These are phyloP conservation scores for Phyllostomus hastatus DNA, from an alignment of 2,113 vertebrate species.

Conservation along the genomic window DNA sequence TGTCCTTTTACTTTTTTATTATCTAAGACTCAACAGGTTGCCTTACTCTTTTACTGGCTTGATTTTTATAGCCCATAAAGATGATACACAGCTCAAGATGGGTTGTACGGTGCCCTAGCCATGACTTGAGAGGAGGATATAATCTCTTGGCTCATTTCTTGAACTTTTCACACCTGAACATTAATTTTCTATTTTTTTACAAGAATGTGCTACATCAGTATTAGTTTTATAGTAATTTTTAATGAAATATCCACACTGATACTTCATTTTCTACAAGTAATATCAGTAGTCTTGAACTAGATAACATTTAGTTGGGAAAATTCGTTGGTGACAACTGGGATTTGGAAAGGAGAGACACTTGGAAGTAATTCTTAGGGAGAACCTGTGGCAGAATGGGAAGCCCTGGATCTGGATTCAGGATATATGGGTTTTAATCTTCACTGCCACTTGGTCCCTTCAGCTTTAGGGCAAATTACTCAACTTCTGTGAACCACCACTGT, in stretches of 20 bases:
- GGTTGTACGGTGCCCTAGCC: neutral
- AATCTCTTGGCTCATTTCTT: conserved; percentile 29
- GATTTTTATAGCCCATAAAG: neutral
- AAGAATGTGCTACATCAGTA: neutral
- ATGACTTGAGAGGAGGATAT: neutral
- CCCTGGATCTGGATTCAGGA: neutral
- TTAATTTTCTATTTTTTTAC: neutral
- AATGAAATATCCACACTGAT: neutral
- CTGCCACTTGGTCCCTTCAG: neutral
- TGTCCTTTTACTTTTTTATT: conserved; percentile 42
- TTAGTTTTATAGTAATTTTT: conserved; percentile 6
- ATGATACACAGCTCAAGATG: neutral
- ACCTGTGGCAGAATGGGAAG: neutral
- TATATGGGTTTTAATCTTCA: neutral
- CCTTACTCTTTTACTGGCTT: neutral
- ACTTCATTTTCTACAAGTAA: neutral
- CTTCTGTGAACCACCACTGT: neutral
- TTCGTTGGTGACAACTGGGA: neutral
- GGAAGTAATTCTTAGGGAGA: neutral
- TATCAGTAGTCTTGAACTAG: neutral
- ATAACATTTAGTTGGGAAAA: neutral
- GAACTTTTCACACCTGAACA: conserved; percentile 3
- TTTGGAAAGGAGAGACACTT: neutral
- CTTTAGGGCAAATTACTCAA: neutral
- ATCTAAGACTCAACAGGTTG: neutral